Evolutionary conservation across 1,140 invertebrate genomes (phyloP).

Genomic region (Pseudomyrmex cubaensis): DNA sequence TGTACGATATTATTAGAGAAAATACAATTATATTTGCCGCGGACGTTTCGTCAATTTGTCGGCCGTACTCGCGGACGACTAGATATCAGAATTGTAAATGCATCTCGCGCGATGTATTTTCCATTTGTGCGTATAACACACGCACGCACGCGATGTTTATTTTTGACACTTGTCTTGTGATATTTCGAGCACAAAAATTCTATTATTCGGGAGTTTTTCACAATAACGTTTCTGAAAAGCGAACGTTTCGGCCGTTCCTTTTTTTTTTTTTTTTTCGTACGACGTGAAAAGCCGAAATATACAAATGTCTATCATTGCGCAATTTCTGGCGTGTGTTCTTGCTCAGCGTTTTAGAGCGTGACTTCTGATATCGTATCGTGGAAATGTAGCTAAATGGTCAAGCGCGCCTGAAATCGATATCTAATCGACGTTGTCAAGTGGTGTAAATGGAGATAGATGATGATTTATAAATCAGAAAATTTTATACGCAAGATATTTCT

Average conservation of each 20-base stretch:
- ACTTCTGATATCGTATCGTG: constrained; percentile 46
- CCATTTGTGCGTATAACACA: background rate
- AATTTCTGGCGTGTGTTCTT: constrained; percentile 45
- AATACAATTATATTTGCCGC: constrained; percentile 39
- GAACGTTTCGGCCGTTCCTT: background rate
- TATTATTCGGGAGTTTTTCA: constrained; percentile 43
- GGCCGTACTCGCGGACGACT: background rate
- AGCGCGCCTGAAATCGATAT: constrained; percentile 43
- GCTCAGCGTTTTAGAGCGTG: constrained; percentile 46
- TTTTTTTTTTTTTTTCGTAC: constrained; percentile 16
- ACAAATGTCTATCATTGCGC: constrained; percentile 42
- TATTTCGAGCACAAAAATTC: constrained; percentile 45
- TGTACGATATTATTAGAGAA: constrained; percentile 44
- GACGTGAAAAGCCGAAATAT: constrained; percentile 46
- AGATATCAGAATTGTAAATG: constrained; percentile 53
- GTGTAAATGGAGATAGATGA: constrained; percentile 50
- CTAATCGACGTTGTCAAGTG: background rate
- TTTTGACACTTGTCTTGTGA: constrained; percentile 58
- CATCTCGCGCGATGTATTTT: constrained; percentile 35
- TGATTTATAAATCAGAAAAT: constrained; percentile 13
- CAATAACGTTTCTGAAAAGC: constrained; percentile 40
- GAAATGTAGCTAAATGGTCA: constrained; percentile 55
- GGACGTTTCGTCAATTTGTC: constrained; percentile 46
- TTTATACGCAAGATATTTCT: background rate
- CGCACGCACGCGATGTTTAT: constrained; percentile 37